Conservation (phyloP, 2,797 vertebrate genomes). For the Sitta carolinensis region DNA sequence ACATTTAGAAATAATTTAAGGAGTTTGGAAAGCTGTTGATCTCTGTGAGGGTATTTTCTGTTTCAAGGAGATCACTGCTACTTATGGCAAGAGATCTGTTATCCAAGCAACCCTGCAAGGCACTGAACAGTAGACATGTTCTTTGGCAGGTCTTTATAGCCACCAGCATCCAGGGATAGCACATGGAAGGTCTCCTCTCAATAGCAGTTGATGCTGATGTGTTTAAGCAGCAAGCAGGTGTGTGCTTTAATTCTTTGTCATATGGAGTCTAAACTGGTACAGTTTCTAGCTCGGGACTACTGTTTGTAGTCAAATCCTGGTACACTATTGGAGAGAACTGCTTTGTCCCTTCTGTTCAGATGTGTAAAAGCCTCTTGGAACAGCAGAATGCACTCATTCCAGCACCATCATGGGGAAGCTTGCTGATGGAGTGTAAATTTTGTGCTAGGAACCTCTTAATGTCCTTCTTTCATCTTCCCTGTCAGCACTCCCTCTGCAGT, state of each 20-base stretch:
- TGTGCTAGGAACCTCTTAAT: background rate
- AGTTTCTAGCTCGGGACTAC: background rate
- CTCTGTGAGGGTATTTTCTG: conserved; percentile 2
- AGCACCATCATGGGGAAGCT: background rate
- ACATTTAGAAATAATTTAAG: conserved; percentile 31
- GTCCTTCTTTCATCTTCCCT: background rate
- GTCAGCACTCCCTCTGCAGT: background rate
- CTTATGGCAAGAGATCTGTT: conserved; percentile 59
- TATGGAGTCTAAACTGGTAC: background rate
- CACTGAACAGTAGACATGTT: conserved; percentile 26
- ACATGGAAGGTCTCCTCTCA: background rate
- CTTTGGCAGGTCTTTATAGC: conserved; percentile 15
- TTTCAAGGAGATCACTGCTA: background rate
- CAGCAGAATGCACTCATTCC: background rate
- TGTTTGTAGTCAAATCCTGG: background rate
- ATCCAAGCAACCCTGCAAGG: conserved; percentile 31
- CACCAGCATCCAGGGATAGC: conserved; percentile 21
- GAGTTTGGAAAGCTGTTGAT: conserved; percentile 20
- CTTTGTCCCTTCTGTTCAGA: background rate
- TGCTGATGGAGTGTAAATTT: background rate
- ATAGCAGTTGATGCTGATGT: background rate
- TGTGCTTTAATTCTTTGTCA: background rate
- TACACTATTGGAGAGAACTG: background rate
- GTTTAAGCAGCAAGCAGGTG: background rate
- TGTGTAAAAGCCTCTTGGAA: background rate